Evolutionary conservation across 37 sponge, comb jelly and placozoan species (phyloP), one percentile per base, ranked within the genome.

Genomic region (Aphrocallistes beatrix): DNA sequence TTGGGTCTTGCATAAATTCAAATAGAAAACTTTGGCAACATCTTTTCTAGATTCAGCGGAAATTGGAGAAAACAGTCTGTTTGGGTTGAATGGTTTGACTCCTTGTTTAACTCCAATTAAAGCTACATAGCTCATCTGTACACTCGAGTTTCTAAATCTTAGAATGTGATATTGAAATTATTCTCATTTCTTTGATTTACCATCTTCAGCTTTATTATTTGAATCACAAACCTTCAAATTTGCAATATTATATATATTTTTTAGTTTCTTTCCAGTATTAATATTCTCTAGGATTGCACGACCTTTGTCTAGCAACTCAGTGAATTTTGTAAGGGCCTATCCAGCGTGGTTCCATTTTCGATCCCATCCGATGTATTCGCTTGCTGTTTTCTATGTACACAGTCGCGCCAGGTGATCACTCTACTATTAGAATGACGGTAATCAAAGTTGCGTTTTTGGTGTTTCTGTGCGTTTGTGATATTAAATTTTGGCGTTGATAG

Each of bases 341-440:
- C 75, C 75, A 60, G n/a, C 75, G 75, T 60, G 75, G 75, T 28
- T 60, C 75, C 75, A 60, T 25, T 60, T 60, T 60, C 75, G 75
- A 60, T 19, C 75, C 75, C 75, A 60, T 60, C n/a, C 75, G n/a
- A 60, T 60, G 75, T 3, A 60, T 60, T 3, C 75, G 75, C n/a
- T 30, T 60, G 75, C 75, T 60, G 49, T 47, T 47, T 47, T 47
- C 17, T 47, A 47, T 47, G 49, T 47, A 47, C 49, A 47, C 49
- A 47, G 49, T 47, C 49, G 17, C 49, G 49, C 49, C 49, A 47
- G 49, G 13, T 47, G 49, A 47, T 47, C 49, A 47, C 49, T 47
- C 17, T 47, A 47, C 17, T 47, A 47, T 47, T 47, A 17, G 49
- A 47, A 47, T 47, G 49, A 47, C 49, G 49, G 13, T 47, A 21